These are phyloP conservation scores for Rana temporaria DNA, from an alignment of 2,113 vertebrate genomes.

Conservation along the genomic window DNA sequence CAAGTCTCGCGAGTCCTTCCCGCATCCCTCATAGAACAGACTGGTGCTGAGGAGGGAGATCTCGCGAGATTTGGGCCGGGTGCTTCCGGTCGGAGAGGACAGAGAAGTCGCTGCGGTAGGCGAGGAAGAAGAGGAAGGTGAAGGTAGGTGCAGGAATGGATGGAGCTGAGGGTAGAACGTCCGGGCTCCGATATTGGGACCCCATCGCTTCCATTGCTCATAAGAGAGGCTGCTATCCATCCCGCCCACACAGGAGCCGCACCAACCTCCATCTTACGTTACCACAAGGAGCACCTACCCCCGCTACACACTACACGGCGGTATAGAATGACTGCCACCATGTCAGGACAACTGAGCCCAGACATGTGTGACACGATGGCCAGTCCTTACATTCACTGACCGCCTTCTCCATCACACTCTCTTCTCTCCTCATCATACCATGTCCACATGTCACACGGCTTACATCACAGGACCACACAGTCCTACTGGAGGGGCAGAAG, in stretches of 20 bases:
- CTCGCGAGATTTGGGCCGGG: constrained; percentile 9
- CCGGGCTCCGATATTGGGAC: neutral
- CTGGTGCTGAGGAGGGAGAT: neutral
- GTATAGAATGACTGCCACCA: neutral
- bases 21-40: neutral
- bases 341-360: neutral
- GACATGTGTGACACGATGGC: too few species aligned
- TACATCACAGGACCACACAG: too few species aligned
- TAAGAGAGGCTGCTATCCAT: neutral
- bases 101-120: constrained; percentile 44
- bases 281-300: neutral
- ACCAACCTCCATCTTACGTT: constrained; percentile 31
- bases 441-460: too few species aligned
- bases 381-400: too few species aligned
- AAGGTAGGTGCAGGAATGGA: constrained; percentile 28
- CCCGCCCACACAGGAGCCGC: constrained; percentile 18
- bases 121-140: constrained; percentile 21
- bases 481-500: too few species aligned
- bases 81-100: constrained; percentile 48
- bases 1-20: constrained; percentile 40
- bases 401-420: too few species aligned
- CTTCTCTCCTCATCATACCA: too few species aligned
- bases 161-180: neutral
- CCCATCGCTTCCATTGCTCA: neutral
- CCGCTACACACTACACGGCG: neutral